phyloP scores from a whole-genome alignment of 2,797 vertebrate genomes.

The Microctenopoma lineatum region DNA sequence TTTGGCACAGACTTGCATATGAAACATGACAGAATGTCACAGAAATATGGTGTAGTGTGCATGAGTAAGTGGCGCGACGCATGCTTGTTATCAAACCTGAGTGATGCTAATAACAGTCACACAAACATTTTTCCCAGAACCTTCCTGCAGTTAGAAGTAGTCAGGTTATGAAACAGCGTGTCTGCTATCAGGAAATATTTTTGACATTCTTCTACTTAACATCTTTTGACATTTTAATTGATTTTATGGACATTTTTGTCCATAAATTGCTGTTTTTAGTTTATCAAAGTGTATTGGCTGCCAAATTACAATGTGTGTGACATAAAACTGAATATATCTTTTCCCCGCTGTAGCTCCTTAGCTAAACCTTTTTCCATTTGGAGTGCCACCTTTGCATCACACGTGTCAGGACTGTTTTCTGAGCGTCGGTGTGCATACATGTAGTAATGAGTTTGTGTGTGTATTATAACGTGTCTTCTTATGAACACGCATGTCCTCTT shows the following conservation, averaged over 20 bases:
- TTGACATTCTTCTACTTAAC: slow-evolving; percentile 5
- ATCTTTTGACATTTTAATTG: no score
- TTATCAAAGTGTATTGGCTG: slow-evolving; percentile 13
- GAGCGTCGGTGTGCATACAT: slow-evolving; percentile 8
- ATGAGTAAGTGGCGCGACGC: neutral
- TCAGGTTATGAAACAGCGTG: neutral
- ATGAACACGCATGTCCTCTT: slow-evolving; percentile 86
- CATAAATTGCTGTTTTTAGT: slow-evolving; percentile 18
- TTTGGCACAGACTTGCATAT: slow-evolving; percentile 10
- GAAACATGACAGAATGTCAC: slow-evolving; percentile 8
- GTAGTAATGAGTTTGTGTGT: slow-evolving; percentile 22
- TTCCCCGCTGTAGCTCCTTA: slow-evolving; percentile 26
- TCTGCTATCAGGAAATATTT: neutral
- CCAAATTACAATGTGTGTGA: neutral
- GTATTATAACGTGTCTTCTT: slow-evolving; percentile 42
- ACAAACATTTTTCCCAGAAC: neutral
- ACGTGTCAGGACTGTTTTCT: slow-evolving; percentile 29
- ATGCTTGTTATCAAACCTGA: neutral
- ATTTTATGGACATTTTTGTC: slow-evolving; percentile 1
- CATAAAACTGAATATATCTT: neutral
- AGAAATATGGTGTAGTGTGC: neutral
- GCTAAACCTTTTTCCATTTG: slow-evolving; percentile 9
- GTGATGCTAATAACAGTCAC: neutral
- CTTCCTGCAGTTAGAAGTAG: neutral
- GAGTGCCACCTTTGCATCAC: slow-evolving; percentile 42